Percentiles rank a stretch among this genome's conserved stretches.
Conservation (phyloP, 2,888 invertebrate species). For the Subacronicta megacephala region DNA sequence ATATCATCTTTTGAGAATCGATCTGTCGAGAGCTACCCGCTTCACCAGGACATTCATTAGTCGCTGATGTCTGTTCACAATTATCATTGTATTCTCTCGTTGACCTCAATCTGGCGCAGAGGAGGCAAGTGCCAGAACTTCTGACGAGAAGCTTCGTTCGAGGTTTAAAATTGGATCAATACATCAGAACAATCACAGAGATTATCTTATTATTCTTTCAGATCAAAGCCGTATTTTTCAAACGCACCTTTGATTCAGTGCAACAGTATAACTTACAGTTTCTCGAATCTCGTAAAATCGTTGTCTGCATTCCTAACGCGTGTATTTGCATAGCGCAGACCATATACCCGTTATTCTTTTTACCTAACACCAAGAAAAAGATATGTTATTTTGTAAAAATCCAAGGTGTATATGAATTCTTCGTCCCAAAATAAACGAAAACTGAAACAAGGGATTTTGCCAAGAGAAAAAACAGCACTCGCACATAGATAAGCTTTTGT, state of each 20-base stretch:
- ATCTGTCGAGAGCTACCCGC: constrained; percentile 6
- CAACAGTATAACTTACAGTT: neutral
- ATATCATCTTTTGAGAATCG: constrained; percentile 2
- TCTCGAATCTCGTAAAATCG: constrained; percentile 1
- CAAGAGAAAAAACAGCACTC: constrained; percentile 74
- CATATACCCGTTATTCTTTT: constrained; percentile 37
- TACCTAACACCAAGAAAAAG: constrained; percentile 53
- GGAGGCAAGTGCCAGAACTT: constrained; percentile 70
- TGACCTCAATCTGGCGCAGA: constrained; percentile 72
- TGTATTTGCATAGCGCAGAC: constrained; percentile 19
- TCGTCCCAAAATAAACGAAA: constrained; percentile 73
- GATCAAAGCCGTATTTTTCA: constrained; percentile 14
- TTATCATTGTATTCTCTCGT: constrained; percentile 64
- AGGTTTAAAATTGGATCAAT: constrained; percentile 63
- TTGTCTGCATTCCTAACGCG: neutral
- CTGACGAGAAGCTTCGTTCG: constrained; percentile 47
- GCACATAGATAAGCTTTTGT: constrained; percentile 44
- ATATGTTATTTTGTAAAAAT: constrained; percentile 56
- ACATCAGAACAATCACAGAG: constrained; percentile 52
- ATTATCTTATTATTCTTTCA: constrained; percentile 30
- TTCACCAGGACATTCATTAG: constrained; percentile 22
- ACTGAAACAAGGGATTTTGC: constrained; percentile 78
- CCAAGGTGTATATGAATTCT: constrained; percentile 68
- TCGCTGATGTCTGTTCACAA: constrained; percentile 43
- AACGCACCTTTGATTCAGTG: constrained; percentile 13